phyloP scores from a whole-genome alignment of 1,140 invertebrate species.

The Trichonephila inaurata region DNA sequence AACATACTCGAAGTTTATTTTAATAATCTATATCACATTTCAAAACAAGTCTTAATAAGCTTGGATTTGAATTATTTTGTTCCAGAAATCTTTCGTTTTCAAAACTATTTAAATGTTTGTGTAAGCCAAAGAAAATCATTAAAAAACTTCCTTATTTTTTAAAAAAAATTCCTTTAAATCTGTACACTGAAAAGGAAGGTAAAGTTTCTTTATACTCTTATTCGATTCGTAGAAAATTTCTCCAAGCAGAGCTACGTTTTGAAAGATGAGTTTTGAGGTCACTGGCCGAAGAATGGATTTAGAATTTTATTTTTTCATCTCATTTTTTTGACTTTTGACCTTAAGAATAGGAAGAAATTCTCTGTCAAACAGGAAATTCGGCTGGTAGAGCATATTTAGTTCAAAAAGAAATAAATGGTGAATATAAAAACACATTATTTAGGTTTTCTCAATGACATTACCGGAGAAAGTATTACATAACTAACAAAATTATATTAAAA shows the following conservation, averaged over 20 bases:
- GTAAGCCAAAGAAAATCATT: no score
- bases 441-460: not conserved
- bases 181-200: no score
- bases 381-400: not conserved
- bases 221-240: no score
- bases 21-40: no score
- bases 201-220: no score
- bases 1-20: no score
- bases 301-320: conserved; percentile 15
- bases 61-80: no score
- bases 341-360: not conserved
- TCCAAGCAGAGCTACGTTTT: not conserved
- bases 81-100: no score
- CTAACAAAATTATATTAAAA: not conserved
- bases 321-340: conserved; percentile 7
- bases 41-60: no score
- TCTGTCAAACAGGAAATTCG: not conserved
- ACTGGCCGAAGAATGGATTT: not conserved
- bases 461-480: not conserved
- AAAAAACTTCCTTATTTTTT: no score
- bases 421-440: not conserved
- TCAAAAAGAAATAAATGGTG: not conserved
- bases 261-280: conserved; percentile 17
- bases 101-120: no score
- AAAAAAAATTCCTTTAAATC: no score